These are phyloP conservation scores for Pocillopora verrucosa DNA, from an alignment of 64 coral and sea anemone species.

Conservation along the genomic window DNA sequence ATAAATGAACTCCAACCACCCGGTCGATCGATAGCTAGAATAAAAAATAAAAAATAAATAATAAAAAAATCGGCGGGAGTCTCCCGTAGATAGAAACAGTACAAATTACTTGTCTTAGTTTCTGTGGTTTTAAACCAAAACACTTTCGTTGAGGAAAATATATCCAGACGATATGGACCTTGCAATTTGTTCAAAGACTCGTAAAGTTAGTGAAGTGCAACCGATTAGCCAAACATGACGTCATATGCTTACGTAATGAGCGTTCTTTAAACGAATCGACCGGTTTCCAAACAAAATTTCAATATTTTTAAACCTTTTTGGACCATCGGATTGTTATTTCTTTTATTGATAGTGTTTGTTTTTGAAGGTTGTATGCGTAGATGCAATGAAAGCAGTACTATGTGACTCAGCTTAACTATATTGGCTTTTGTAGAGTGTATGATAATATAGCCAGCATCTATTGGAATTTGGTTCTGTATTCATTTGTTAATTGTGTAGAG, in stretches of 20 bases:
- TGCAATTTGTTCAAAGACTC: background rate
- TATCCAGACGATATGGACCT: background rate
- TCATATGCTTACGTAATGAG: conserved; percentile 7
- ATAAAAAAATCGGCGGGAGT: too few species aligned
- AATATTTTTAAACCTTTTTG: background rate
- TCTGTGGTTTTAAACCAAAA: background rate
- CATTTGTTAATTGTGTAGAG: background rate
- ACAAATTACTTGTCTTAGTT: background rate
- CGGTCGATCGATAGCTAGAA: too few species aligned
- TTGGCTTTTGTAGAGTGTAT: background rate
- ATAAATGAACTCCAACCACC: too few species aligned
- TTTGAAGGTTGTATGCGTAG: background rate
- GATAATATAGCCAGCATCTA: background rate
- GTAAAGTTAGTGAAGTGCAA: background rate
- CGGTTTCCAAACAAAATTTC: background rate
- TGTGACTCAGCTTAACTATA: background rate
- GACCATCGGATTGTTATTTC: background rate
- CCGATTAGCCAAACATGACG: background rate
- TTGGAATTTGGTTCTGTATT: background rate
- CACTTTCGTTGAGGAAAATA: background rate
- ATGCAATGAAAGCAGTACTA: background rate
- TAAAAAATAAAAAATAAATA: background rate
- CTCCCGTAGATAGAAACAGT: too few species aligned
- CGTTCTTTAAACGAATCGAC: background rate
- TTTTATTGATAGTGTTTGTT: background rate